Base-by-base conservation (phyloP, 2,113 vertebrate species). In the Mirza zaza region DNA sequence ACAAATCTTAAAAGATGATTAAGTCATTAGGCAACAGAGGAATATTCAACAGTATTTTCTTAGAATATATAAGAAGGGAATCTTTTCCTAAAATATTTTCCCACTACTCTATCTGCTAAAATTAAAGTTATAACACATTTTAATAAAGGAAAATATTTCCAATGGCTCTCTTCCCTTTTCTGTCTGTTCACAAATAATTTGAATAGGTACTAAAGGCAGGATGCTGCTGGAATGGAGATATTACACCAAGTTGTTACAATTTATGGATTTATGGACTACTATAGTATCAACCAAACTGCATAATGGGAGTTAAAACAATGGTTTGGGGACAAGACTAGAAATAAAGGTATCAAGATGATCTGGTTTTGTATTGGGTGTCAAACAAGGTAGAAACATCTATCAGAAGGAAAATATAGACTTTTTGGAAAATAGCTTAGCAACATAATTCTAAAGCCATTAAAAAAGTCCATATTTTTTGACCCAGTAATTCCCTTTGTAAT, bases 121-220 rank as follows among this genome's bases (percentile, higher is more conserved):
- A 93, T 89, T 65, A 94, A 97, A 87, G 8, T 25, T 95, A 55
- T 80, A 96, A 93, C 52, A 73, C 48, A 83, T 88, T 95, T 90
- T 79, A 48, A 87, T 48, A 25, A 50, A 55, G 45, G 2, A 1
- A 84, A 76, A 63, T 90, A 86, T 42, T 93, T 75, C 70, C 52
- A 91, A 94, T 91, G 8, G 3, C 23, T 91, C 21, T 50, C 2
- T 3, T 85, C 21, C 10, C 17, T 86, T 36, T 67, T 52, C 34
- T 67, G 3, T 86, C 14, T 80, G 36, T 90, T 86, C 70, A 85
- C 1, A 94, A 68, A 61, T 20, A 76, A 8, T 48, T 87, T 93
- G 73, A 76, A 15, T 36, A 76, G n/a, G 29, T 84, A 23, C 25
- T 81, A 83, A 70, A n/a, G 14, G 25, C 6, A 87, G 23, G 13